Percentiles rank a stretch among this genome's conserved stretches.
Evolutionary conservation across 2,113 vertebrate species (phyloP).

Genomic region (Aphelocoma coerulescens): DNA sequence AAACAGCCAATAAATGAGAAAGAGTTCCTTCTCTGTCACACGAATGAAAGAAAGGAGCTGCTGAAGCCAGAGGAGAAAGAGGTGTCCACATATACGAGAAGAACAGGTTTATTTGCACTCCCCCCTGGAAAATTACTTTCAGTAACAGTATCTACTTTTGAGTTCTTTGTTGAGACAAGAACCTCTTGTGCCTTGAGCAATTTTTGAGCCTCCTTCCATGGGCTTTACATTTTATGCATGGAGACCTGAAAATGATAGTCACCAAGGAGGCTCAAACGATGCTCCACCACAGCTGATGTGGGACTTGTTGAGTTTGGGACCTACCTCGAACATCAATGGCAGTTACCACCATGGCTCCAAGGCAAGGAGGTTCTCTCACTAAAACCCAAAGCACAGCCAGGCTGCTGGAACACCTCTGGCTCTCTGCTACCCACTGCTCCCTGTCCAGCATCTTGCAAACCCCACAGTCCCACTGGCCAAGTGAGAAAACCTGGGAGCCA

Average conservation of each 20-base stretch:
- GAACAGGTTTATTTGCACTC: background rate
- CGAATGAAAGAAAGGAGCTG: background rate
- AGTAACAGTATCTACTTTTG: background rate
- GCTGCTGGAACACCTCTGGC: background rate
- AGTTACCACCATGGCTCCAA: background rate
- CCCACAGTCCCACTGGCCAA: background rate
- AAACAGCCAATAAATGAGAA: background rate
- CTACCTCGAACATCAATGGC: background rate
- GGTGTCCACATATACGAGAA: background rate
- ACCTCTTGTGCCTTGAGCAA: background rate
- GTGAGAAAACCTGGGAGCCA: background rate
- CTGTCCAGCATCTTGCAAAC: background rate
- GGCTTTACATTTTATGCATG: background rate
- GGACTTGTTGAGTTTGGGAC: background rate
- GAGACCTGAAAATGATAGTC: background rate
- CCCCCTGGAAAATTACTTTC: background rate
- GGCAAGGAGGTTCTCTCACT: background rate
- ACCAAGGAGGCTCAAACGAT: background rate
- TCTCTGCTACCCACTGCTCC: background rate
- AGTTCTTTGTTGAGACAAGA: background rate
- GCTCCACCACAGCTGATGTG: background rate
- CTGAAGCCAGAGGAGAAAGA: background rate
- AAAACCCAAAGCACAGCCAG: background rate
- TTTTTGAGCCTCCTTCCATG: background rate
- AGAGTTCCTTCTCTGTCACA: background rate